Evolutionary conservation across 2,888 invertebrate species (phyloP).

Genomic region (Eupsilia transversa): DNA sequence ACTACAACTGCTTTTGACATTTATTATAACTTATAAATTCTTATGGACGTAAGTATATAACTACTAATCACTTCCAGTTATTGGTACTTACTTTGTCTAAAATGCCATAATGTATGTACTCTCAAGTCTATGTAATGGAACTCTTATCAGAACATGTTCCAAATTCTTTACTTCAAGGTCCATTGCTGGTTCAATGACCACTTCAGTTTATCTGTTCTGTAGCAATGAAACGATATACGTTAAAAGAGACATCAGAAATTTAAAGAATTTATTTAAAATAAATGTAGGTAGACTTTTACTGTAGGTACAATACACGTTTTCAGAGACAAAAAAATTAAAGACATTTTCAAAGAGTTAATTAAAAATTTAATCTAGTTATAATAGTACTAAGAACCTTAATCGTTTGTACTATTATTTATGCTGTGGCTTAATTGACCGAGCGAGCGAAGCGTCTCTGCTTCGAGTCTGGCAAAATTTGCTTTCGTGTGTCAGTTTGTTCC

Average conservation of each 20-base stretch:
- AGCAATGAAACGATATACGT: neutral
- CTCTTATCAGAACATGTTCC: constrained; percentile 35
- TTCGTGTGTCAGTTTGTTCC: no score
- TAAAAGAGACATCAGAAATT: neutral
- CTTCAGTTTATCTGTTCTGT: constrained; percentile 18
- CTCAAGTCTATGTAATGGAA: neutral
- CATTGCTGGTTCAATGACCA: constrained; percentile 40
- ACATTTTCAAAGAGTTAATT: constrained; percentile 4
- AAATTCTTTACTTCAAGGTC: constrained; percentile 32
- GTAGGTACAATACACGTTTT: no score
- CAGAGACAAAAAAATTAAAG: no score
- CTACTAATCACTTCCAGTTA: neutral
- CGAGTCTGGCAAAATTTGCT: no score
- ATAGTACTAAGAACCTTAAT: neutral
- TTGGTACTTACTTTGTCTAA: constrained; percentile 3
- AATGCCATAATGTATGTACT: neutral
- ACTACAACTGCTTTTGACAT: constrained; percentile 13
- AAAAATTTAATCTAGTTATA: neutral
- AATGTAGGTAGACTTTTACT: no score
- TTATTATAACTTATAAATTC: constrained; percentile 9
- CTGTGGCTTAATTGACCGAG: no score
- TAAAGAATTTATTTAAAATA: no score
- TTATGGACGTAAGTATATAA: neutral
- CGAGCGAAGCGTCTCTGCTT: no score
- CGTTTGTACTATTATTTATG: no score